Evolutionary conservation across 2,888 invertebrate genomes (phyloP).

Genomic region (Sacculina carcini): DNA sequence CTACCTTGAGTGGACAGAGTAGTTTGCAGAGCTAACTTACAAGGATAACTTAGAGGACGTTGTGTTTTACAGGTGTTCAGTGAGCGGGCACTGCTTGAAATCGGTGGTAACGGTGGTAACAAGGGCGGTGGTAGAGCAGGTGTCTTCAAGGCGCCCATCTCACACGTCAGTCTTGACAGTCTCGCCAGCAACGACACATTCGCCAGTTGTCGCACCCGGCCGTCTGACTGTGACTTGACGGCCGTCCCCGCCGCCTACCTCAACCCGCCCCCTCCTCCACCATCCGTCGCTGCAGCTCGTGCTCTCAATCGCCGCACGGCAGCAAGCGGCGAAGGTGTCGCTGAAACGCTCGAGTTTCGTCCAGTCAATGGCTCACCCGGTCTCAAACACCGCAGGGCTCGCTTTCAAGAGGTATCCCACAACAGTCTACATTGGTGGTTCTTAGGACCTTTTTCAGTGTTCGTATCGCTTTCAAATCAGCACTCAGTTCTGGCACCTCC

Average conservation of each 20-base stretch:
- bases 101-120: no score
- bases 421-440: no score
- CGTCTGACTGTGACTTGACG: slow-evolving; percentile 27
- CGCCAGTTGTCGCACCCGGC: slow-evolving; percentile 87
- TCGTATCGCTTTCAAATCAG: no score
- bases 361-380: slow-evolving; percentile 13
- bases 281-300: not conserved
- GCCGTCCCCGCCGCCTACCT: slow-evolving; percentile 18
- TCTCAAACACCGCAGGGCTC: slow-evolving; percentile 13
- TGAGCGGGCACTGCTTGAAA: no score
- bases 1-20: no score
- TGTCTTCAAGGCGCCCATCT: no score
- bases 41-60: no score
- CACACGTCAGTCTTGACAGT: slow-evolving; percentile 18
- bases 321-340: not conserved
- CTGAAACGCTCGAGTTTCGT: not conserved
- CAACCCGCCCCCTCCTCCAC: slow-evolving; percentile 16
- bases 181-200: slow-evolving; percentile 68
- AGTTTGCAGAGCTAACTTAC: no score
- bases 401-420: slow-evolving; percentile 14
- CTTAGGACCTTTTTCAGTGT: no score
- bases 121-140: no score
- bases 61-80: no score
- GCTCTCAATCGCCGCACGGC: not conserved
- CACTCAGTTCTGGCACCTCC: no score